Evolutionary conservation across 2,888 invertebrate species (phyloP).

Genomic region (Tineola bisselliella): DNA sequence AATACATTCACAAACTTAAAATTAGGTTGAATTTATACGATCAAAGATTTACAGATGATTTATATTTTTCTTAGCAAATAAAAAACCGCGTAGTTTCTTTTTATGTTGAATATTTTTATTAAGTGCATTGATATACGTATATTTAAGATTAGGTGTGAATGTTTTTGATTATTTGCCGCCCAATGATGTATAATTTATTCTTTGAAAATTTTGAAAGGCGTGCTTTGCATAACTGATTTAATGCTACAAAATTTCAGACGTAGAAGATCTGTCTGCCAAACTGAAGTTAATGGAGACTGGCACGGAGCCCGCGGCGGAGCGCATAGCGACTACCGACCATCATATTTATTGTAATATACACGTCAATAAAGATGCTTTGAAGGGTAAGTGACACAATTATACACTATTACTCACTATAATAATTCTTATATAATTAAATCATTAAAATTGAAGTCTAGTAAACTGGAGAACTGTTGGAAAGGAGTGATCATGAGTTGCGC

Average conservation of each 20-base stretch:
- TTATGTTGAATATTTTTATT: neutral
- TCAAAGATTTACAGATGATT: conserved; percentile 14
- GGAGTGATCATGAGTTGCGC: too few relatives aligned
- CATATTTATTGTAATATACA: conserved; percentile 62
- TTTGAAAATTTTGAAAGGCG: too few relatives aligned
- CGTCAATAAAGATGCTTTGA: conserved; percentile 46
- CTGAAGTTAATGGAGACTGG: conserved; percentile 72
- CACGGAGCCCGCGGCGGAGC: conserved; percentile 41
- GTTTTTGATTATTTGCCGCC: too few relatives aligned
- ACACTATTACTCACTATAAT: too few relatives aligned
- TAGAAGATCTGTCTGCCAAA: conserved; percentile 76
- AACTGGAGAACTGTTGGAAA: too few relatives aligned
- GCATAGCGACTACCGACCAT: conserved; percentile 45
- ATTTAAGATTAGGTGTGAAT: too few relatives aligned
- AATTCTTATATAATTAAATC: neutral
- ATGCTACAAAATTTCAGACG: conserved; percentile 53
- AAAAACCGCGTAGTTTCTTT: too few relatives aligned
- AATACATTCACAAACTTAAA: neutral
- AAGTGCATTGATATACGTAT: too few relatives aligned
- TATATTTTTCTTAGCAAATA: too few relatives aligned
- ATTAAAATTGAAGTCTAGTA: too few relatives aligned
- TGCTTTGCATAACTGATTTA: neutral
- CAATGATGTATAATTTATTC: too few relatives aligned
- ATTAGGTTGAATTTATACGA: conserved; percentile 28
- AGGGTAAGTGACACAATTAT: conserved; percentile 33